Conservation (phyloP, 2,888 invertebrate species). For the Macrosiphum euphorbiae region DNA sequence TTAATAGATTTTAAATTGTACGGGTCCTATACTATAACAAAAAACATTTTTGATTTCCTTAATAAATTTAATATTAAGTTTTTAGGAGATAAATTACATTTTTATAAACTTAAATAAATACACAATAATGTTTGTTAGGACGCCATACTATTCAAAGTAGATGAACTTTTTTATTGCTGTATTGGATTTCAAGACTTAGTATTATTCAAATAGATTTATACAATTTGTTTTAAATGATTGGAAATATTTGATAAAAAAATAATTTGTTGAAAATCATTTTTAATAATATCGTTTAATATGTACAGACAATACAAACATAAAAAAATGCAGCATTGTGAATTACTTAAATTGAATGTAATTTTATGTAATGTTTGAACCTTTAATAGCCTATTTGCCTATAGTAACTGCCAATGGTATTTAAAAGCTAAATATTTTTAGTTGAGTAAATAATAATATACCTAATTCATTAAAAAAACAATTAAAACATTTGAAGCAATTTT, state of each 20-base stretch:
- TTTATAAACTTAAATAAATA: not conserved
- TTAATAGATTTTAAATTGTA: constrained; percentile 87
- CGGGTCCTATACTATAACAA: constrained; percentile 74
- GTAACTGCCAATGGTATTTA: too few species aligned
- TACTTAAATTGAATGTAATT: not conserved
- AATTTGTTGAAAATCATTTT: not conserved
- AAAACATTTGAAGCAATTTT: not conserved
- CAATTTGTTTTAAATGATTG: not conserved
- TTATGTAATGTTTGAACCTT: not conserved
- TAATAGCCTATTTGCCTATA: not conserved
- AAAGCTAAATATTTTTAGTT: not conserved
- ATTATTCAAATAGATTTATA: not conserved
- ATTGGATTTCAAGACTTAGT: not conserved
- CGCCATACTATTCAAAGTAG: too few species aligned
- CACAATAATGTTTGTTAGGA: not conserved
- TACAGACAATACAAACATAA: too few species aligned
- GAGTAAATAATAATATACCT: not conserved
- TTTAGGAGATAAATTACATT: not conserved
- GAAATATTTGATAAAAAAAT: not conserved
- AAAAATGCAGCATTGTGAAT: not conserved
- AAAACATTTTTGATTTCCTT: not conserved
- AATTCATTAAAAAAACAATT: not conserved
- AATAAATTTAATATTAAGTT: not conserved
- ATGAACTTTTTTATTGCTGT: not conserved
- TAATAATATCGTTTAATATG: not conserved